Evolutionary conservation across 1,140 invertebrate genomes (phyloP), one percentile per base, ranked within the genome.

Genomic region (Arctopsyche grandis): DNA sequence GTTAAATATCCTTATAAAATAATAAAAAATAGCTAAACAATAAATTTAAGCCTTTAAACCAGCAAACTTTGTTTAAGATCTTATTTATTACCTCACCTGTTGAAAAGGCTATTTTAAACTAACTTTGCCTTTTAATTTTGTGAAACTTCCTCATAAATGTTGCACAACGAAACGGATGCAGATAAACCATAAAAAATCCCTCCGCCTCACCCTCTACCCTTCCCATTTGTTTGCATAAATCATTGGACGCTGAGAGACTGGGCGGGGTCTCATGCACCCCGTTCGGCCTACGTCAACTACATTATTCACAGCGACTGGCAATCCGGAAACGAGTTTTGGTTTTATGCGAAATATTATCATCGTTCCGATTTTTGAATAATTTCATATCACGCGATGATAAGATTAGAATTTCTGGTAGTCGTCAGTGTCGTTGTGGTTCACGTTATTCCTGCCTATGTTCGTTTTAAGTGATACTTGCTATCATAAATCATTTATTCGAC

Each of bases 291-390:
- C 26, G 44, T 22, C 12, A 52, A 16, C 60, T 38, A 10, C 60
- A 77, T 77, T 77, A 77, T 77, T 77, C 75, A 77, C 48, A 22
- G 63, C 38, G 7, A 22, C 16, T 43, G 24, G 24, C 48, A 63
- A 70, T 48, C 79, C 75, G 79, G 63, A 80, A 69, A 77, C 79
- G 24, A 66, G 75, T 56, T 73, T 63, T 52, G 79, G 79, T 80
- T 80, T 80, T 80, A 80, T 52, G 79, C 77, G 79, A 75, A 7
- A 80, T 71, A 80, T 80, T 80, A 77, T 80, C 66, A 24, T 29
- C 26, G 29, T 38, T 4, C 29, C 29, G 3, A 38, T 38, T 38
- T 38, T 38, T 38, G 29, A 38, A 38, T 38, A 38, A 38, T 38
- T 38, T 38, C 29, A 38, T 38, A 7, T 38, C 7, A 38, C 29